Evolutionary conservation across 92 coral and sea anemone species (phyloP).

Genomic region (Bergia sp.): DNA sequence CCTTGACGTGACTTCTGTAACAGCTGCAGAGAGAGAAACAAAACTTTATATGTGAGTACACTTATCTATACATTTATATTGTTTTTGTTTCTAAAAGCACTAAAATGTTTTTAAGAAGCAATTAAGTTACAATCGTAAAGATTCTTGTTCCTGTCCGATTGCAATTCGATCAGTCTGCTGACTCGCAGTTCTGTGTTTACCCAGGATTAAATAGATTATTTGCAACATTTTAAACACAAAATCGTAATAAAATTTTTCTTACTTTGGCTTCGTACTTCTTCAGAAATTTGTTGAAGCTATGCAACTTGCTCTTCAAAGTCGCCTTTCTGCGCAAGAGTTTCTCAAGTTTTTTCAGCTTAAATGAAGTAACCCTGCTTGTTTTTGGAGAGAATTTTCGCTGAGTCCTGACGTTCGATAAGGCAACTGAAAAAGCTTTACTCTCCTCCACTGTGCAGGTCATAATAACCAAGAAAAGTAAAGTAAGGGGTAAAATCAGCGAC

Average conservation of each 20-base stretch:
- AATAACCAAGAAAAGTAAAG: neutral
- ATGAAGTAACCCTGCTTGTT: neutral
- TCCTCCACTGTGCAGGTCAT: slow-evolving; percentile 18
- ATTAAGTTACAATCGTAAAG: no score
- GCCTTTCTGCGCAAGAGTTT: neutral
- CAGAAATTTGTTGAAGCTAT: slow-evolving; percentile 24
- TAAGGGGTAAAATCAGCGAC: neutral
- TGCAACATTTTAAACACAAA: neutral
- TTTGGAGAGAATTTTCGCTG: neutral
- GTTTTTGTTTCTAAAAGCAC: neutral
- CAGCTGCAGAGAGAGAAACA: neutral
- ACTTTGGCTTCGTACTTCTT: slow-evolving; percentile 43
- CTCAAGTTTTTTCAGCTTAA: neutral
- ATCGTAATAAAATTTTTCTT: neutral
- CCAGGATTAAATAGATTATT: neutral
- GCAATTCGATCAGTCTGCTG: no score
- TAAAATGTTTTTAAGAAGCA: no score
- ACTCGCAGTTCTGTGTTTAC: neutral
- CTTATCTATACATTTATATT: no score
- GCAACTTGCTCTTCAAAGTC: slow-evolving; percentile 8
- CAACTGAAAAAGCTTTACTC: neutral
- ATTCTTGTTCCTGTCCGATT: neutral
- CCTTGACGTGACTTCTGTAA: neutral
- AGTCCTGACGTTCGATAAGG: neutral
- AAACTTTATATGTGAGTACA: no score